These are phyloP conservation scores for Rhynchotus rufescens DNA, from an alignment of 2,797 vertebrate species.

Conservation along the genomic window DNA sequence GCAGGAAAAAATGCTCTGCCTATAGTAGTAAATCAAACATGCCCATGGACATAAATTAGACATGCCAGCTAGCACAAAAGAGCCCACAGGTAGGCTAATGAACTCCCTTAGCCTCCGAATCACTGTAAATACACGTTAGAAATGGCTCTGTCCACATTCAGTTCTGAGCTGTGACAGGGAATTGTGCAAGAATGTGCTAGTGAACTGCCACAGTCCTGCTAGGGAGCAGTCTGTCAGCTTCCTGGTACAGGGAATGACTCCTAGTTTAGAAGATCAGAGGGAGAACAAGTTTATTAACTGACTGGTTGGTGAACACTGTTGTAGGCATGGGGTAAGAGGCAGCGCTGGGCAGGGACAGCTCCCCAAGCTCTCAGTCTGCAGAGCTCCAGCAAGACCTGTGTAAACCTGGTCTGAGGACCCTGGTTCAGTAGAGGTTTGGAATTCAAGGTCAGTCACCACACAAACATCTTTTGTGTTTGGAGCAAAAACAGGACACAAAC, in stretches of 20 bases:
- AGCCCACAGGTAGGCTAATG: background rate
- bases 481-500: background rate
- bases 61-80: background rate
- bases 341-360: fast-evolving
- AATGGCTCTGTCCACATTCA: background rate
- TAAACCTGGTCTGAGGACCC: background rate
- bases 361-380: background rate
- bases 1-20: background rate
- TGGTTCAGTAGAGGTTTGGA: background rate
- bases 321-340: background rate
- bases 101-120: background rate
- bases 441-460: background rate
- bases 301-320: fast-evolving
- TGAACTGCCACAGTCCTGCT: background rate
- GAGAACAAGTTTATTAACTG: background rate
- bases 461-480: background rate
- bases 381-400: background rate
- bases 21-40: constrained; percentile 18
- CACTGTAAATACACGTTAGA: background rate
- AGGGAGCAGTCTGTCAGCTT: background rate
- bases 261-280: background rate
- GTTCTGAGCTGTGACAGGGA: background rate
- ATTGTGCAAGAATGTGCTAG: background rate
- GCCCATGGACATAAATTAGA: background rate
- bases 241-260: background rate